Conservation (phyloP, 2,888 invertebrate genomes). For the Dicyrtoma fusca region DNA sequence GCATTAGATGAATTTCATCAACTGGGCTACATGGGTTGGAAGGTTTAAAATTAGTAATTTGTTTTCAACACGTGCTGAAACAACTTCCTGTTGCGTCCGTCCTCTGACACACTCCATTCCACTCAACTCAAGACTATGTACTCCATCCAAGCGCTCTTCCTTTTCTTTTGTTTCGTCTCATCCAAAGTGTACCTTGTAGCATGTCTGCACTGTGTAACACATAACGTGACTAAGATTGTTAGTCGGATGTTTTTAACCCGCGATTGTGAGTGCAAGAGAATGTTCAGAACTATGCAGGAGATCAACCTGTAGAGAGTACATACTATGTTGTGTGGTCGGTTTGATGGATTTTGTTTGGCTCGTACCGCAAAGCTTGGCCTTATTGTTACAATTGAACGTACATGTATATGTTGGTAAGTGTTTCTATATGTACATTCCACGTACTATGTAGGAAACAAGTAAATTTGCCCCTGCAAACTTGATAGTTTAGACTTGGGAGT, state of each 20-base stretch:
- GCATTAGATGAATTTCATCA: too few species aligned
- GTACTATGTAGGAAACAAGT: neutral
- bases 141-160: neutral
- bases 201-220: too few species aligned
- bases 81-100: neutral
- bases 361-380: too few species aligned
- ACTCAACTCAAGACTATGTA: neutral
- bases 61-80: conserved; percentile 25
- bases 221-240: neutral
- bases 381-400: too few species aligned
- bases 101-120: neutral
- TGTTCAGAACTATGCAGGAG: neutral
- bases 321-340: too few species aligned
- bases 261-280: neutral
- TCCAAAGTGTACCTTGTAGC: too few species aligned
- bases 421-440: too few species aligned
- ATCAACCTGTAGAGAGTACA: too few species aligned
- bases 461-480: neutral
- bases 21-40: neutral
- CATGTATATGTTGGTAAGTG: too few species aligned
- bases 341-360: too few species aligned
- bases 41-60: conserved; percentile 29
- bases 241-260: neutral
- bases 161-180: neutral
- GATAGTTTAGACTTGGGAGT: too few species aligned